Evolutionary conservation across 2,113 vertebrate species (phyloP).

Genomic region (Callionymus lyra): DNA sequence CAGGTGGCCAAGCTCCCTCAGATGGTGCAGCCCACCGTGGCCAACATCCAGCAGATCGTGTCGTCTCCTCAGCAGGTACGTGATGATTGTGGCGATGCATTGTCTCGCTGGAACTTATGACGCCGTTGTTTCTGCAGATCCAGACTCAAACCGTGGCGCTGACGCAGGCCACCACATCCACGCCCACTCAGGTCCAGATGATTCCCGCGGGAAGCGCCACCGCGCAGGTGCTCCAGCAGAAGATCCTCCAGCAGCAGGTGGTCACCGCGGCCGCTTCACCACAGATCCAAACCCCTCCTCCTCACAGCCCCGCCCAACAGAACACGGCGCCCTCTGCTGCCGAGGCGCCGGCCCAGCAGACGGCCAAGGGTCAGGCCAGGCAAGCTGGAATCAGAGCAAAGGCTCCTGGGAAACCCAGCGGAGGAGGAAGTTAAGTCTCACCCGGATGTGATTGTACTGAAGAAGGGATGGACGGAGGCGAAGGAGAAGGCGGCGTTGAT

Average conservation of each 20-base stretch:
- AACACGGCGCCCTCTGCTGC: slow-evolving; percentile 30
- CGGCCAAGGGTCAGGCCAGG: slow-evolving; percentile 66
- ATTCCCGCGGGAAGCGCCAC: slow-evolving; percentile 69
- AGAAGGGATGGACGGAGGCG: too few relatives aligned
- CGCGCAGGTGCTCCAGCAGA: slow-evolving; percentile 79
- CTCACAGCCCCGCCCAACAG: slow-evolving; percentile 75
- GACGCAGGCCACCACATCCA: slow-evolving; percentile 65
- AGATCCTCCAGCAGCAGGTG: slow-evolving; percentile 79
- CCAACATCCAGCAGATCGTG: slow-evolving; percentile 81
- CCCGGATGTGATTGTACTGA: too few relatives aligned
- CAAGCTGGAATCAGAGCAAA: slow-evolving; percentile 70
- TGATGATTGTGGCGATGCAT: too few relatives aligned
- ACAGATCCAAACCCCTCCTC: slow-evolving; percentile 74
- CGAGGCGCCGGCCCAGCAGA: slow-evolving; percentile 65
- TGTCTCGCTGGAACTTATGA: too few relatives aligned
- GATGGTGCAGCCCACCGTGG: slow-evolving; percentile 73
- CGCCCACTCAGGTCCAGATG: slow-evolving; percentile 76
- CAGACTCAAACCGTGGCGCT: slow-evolving; percentile 77
- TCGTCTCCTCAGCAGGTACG: slow-evolving; percentile 83
- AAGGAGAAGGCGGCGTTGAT: too few relatives aligned
- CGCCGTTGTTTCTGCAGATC: slow-evolving; percentile 50
- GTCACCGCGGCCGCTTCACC: slow-evolving; percentile 70
- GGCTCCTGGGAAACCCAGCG: slow-evolving; percentile 74
- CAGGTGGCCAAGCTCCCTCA: slow-evolving; percentile 84
- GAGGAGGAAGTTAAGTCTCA: slow-evolving; percentile 47